Evolutionary conservation across 2,888 invertebrate species (phyloP), one percentile per base, ranked within the genome.

Genomic region (Tenthredo amoena): DNA sequence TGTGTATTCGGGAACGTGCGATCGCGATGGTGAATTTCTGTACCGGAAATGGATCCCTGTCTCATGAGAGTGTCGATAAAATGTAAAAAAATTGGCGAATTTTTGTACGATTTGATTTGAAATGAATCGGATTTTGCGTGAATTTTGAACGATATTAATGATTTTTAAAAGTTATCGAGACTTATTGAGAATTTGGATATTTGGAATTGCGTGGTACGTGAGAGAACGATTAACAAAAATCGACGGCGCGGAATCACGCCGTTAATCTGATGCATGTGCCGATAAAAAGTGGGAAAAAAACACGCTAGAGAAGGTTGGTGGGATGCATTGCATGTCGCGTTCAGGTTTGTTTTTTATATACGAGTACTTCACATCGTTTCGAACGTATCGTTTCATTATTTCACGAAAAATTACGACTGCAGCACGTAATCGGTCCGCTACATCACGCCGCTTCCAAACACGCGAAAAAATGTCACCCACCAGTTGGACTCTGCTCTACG

Each of bases 371-470:
- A 31, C 81, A 62, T 62, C 81, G 37, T 88, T 86, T 62, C 47
- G 72, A 85, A 50, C 77, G 84, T 31, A 85, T 72, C 87, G 82
- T 87, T 87, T 88, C 88, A 87, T 88, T 88, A 87, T 87, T 88
- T 88, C 85, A 84, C 79, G 88, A 88, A 87, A 88, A 88, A 88
- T 89, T 87, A 89, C 87, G 85, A 76, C 88, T 86, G 86, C 86
- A 47, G 72, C 83, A 77, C 87, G 87, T 88, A 88, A 88, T 88
- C 87, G 87, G 74, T 50, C 68, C 86, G 83, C 86, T 88, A 86
- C 84, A 88, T 88, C 88, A 86, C 86, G 81, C 79, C 81, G 85
- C 85, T 86, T 62, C 86, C 87, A 84, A 88, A 88, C 86, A 84
- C 86, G 86, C 85, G 86, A 87, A 87, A 89, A 89, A 89, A 87